Evolutionary conservation across 2,888 invertebrate genomes (phyloP), one percentile per base, ranked within the genome.

Genomic region (Eupithecia exiguata): DNA sequence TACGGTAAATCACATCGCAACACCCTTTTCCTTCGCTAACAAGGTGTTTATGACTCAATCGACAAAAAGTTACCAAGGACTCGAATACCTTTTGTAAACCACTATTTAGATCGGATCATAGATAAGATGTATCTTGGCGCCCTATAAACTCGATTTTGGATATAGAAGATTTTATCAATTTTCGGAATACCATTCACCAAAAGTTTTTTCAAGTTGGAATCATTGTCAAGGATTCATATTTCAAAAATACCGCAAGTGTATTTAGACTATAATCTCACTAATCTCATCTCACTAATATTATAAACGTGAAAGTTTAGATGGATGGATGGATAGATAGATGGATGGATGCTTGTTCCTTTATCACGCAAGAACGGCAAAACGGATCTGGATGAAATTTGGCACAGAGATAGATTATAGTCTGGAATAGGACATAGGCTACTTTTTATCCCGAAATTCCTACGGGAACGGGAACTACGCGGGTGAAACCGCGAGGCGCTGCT

Each of bases 31-130:
- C 65, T 38, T 72, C 81, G 76, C 71, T 84, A 86, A 87, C 83
- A 83, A 84, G 86, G 84, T 87, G 87, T 87, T 86, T 86, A 87
- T 84, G 77, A 79, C 71, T 49, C 46, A 49, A 61, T 69, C 69
- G n/a, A 71, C 69, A 69, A 74, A 74, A 72, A 70, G 38, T 6
- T 30, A 61, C 69, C 49, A 58, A n/a, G 5, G 25, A 69, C 18
- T 61, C 36, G 18, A 38, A 68, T 46, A n/a, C 25, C 25, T 40
- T 65, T 73, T 69, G 66, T 35, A 46, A 38, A 30, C 68, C 46
- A 65, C 36, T 40, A 68, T 16, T 70, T 63, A 43, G 72, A 72
- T 78, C 63, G 58, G 78, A 78, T 78, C 68, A 40, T 68, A 53
- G 72, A 72, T 72, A 70, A 21, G 38, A 38, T 65, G 10, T 65